Evolutionary conservation across 2,113 vertebrate genomes (phyloP), one percentile per base, ranked within the genome.

Genomic region (Poeciliopsis prolifica): DNA sequence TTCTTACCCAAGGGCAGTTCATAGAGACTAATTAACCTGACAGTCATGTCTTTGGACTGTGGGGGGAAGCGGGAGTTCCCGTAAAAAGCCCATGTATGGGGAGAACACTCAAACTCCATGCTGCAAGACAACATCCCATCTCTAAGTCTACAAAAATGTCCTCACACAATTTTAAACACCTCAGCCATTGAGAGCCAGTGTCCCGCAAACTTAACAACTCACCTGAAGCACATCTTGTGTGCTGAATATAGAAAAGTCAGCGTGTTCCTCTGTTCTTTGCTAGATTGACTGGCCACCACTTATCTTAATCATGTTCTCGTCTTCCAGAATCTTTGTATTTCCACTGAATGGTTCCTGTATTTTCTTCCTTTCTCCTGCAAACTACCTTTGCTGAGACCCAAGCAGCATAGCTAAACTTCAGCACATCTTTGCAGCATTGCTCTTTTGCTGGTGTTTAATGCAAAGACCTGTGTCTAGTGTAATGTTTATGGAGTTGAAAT

Each of bases 401-500:
- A 22, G 4, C 15, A 54, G 48, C 2, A 1, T 19, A 24, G 14
- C 15, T 54, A 30, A n/a, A 42, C 30, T 51, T 62, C 10, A 62
- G 37, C 61, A 54, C 37, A 31, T 72, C 71, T 71, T 37, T 26
- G 12, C 61, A 65, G 22, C 37, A 31, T 65, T 68, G 61, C 68
- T 60, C 60, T 61, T 48, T 67, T n/a, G 22, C 22, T 67, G 37
- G 60, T 77, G 60, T 61, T 77, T 48, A 75, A 79, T 76, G 72
- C 77, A 37, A 61, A 75, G 63, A 40, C 65, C 69, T 42, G 51
- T 74, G 77, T 42, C 73, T 83, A 70, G 86, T 69, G 78, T 62
- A 72, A 84, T 82, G 76, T 71, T 75, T 71, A 86, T 83, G 64
- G 81, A 78, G 67, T 62, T 40, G 61, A 65, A 83, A 74, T 65